Conservation (phyloP, 1,140 invertebrate species). For the Neomicropteryx cornuta region DNA sequence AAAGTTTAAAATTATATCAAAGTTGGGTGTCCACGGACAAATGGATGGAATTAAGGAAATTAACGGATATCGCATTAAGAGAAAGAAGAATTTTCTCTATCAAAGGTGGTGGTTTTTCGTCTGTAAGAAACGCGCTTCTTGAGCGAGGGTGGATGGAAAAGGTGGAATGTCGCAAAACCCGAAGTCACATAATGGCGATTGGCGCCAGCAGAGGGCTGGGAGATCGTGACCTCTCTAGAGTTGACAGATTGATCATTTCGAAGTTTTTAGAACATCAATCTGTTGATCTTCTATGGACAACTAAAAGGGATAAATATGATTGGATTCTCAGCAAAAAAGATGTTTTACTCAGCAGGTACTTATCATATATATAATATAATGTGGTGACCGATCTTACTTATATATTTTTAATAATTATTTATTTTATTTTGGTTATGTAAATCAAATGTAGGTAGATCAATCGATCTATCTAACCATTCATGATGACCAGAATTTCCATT, state of each 20-base stretch:
- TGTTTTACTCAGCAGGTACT: constrained; percentile 37
- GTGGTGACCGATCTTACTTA: too few species aligned
- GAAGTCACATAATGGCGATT: constrained; percentile 13
- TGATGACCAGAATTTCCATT: too few species aligned
- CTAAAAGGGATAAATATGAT: constrained; percentile 67
- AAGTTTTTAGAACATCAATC: constrained; percentile 56
- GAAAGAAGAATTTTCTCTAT: constrained; percentile 39
- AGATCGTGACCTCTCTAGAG: constrained; percentile 26
- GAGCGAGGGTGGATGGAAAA: constrained; percentile 54
- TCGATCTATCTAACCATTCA: too few species aligned
- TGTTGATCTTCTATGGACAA: constrained; percentile 81
- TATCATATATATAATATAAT: too few species aligned
- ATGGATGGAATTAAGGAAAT: constrained; percentile 38
- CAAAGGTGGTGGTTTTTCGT: constrained; percentile 39
- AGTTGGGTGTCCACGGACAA: constrained; percentile 33
- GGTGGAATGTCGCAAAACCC: constrained; percentile 42
- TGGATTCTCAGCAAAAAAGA: constrained; percentile 40
- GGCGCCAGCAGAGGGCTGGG: constrained; percentile 21
- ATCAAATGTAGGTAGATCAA: too few species aligned
- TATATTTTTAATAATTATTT: too few species aligned
- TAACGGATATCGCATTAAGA: constrained; percentile 34
- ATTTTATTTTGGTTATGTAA: too few species aligned
- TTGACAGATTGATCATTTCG: constrained; percentile 47
- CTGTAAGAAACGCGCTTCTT: constrained; percentile 40
- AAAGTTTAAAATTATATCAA: constrained; percentile 27